These are phyloP conservation scores for Phylloscopus collybita DNA, from an alignment of 2,797 vertebrate genomes.

Conservation along the genomic window DNA sequence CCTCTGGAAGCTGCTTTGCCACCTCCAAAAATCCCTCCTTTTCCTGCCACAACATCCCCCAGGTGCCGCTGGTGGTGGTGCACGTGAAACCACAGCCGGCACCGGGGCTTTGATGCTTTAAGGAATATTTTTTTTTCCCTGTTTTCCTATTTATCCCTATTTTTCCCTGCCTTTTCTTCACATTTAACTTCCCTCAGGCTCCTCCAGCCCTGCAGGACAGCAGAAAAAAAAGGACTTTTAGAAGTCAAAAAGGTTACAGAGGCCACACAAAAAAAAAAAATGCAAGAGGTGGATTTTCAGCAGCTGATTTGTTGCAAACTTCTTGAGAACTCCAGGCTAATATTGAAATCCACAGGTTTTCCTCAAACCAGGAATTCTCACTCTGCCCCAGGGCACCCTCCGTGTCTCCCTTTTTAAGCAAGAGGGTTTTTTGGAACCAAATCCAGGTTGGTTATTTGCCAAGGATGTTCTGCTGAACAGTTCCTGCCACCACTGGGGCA, in stretches of 20 bases:
- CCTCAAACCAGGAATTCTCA: not conserved
- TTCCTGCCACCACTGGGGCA: not conserved
- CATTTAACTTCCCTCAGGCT: not conserved
- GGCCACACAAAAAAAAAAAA: not conserved
- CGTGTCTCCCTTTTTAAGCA: not conserved
- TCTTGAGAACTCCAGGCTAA: not conserved
- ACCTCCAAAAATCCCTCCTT: not conserved
- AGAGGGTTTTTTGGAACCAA: not conserved
- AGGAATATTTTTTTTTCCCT: not conserved
- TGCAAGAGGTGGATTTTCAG: not conserved
- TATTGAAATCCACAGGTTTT: not conserved
- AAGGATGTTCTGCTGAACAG: fast-evolving
- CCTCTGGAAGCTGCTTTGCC: not conserved
- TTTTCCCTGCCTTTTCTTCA: not conserved
- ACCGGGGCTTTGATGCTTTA: not conserved
- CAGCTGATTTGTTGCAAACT: not conserved
- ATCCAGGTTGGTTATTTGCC: fast-evolving
- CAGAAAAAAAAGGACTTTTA: not conserved
- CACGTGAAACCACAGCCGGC: not conserved
- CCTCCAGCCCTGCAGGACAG: not conserved
- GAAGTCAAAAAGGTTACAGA: not conserved
- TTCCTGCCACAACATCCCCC: not conserved
- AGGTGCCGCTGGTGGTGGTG: too few relatives aligned
- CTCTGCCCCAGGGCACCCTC: not conserved
- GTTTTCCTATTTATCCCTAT: not conserved